Base-by-base conservation (phyloP, 2,888 invertebrate genomes). In the Apamea epomidion region DNA sequence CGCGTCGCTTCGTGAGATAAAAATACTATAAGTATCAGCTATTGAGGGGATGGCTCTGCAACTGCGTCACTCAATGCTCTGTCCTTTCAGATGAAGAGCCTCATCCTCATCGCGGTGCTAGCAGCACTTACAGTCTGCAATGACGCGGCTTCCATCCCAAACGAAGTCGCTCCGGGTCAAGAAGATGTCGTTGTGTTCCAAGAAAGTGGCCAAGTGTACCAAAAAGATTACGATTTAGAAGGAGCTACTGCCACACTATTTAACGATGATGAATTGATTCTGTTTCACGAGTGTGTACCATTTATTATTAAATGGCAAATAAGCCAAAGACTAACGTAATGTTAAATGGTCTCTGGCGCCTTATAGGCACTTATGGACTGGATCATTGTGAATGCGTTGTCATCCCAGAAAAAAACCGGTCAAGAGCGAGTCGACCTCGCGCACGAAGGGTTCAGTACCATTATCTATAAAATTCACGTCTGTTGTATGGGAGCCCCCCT, bases 31-130 rank as follows among this genome's bases (percentile, higher is more conserved):
- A 5, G 37, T 48, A 14, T 48, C 14, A 14, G 48, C 48, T 48
- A 3, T 48, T 37, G 37, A 37, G 37, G 37, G 37, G 37, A 37
- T 37, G 37, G 0, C 37, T 37, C 37, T 37, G 37, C 42, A 42
- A 42, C 42, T 42, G 42, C 42, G 42, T 7, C 42, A 7, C 42
- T 42, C 48, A 48, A 58, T 42, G 4, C 29, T 65, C 6, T 70
- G 0, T 3, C 1, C n/a, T 81, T 81, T n/a, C 71, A 81, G 81
- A 76, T 81, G 81, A 81, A 76, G 29, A 76, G 45, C 29, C 2
- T 68, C 21, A 60, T 81, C 25, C 2, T 76, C 18, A 76, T 81
- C 67, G 42, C 71, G 0, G 76, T 72, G n/a, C 45, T 81, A 29
- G 71, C 81, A 45, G 76, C 67, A 60, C 51, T 81, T 6, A 5